Base-by-base conservation (phyloP, 2,113 vertebrate genomes). In the Chionis minor region DNA sequence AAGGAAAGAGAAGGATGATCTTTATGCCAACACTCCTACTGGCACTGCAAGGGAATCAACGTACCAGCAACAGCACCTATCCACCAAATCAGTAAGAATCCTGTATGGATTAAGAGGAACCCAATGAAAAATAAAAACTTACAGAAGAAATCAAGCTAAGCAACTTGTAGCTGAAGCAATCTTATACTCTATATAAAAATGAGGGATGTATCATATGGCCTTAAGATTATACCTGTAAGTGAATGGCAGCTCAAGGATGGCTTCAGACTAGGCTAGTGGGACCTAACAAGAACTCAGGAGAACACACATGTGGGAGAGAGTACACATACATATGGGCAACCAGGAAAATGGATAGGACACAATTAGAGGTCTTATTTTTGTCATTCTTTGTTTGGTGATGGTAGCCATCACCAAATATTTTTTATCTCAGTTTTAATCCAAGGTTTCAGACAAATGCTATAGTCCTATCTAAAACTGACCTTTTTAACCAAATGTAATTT, bases 311-410 rank as follows among this genome's bases (percentile, higher is more conserved):
- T 20, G 35, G 30, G 26, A 91, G 32, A 83, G 73, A 33, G 24
- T 3, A 61, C 13, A 52, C 0, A 0, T 6, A 54, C 9, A 27
- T 33, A 40, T 0, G 6, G 30, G 18, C 10, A 83, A 14, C 63
- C 30, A 40, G 4, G 12, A 8, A 88, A 73, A 74, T 4, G 1
- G 20, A 72, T 0, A 52, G 35, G 7, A 61, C 2, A 49, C 28
- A 61, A 20, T 17, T 52, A 52, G 38, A 81, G 26, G 22, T 42
- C 35, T 86, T 49, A 33, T 6, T 79, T 79, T 40, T 71, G 23
- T 44, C 30, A 90, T n/a, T 19, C 0, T 2, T 33, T 51, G 32
- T 19, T 38, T 52, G 18, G 14, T 22, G 20, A 67, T 27, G 6
- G 10, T 26, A 26, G 54, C 27, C 66, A 23, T 7, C 87, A 95